phyloP scores from a whole-genome alignment of 2,888 invertebrate species.

The Rhamnusium bicolor region DNA sequence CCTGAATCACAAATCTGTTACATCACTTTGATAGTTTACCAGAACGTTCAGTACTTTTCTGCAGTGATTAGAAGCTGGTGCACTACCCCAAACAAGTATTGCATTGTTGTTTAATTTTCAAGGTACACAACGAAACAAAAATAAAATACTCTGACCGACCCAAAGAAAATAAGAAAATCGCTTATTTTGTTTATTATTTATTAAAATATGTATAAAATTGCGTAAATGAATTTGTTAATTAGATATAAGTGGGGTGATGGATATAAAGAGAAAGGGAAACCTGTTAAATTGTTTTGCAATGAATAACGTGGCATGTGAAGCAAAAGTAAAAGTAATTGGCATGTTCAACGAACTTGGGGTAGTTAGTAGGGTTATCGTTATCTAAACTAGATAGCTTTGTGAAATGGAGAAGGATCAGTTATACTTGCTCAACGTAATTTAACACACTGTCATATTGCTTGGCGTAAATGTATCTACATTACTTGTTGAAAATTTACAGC shows the following conservation, averaged over 20 bases:
- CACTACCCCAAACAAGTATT: too few relatives aligned
- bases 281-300: conserved; percentile 5
- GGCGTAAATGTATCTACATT: conserved; percentile 19
- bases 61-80: too few relatives aligned
- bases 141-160: too few relatives aligned
- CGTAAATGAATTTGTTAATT: background rate
- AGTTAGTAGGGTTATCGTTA: conserved; percentile 20
- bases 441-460: conserved; percentile 28
- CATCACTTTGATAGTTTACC: too few relatives aligned
- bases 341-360: conserved; percentile 17
- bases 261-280: background rate
- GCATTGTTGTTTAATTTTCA: too few relatives aligned
- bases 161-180: too few relatives aligned
- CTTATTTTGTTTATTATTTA: too few relatives aligned
- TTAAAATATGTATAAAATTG: background rate
- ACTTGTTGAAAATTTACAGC: conserved; percentile 15
- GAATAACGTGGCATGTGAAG: conserved; percentile 8
- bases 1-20: too few relatives aligned
- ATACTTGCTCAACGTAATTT: conserved; percentile 22
- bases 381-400: conserved; percentile 25
- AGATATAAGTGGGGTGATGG: background rate
- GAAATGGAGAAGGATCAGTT: conserved; percentile 26
- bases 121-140: too few relatives aligned
- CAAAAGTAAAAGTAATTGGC: conserved; percentile 22
- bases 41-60: too few relatives aligned